Conservation (phyloP, 1,140 invertebrate genomes). For the Venturia canescens region DNA sequence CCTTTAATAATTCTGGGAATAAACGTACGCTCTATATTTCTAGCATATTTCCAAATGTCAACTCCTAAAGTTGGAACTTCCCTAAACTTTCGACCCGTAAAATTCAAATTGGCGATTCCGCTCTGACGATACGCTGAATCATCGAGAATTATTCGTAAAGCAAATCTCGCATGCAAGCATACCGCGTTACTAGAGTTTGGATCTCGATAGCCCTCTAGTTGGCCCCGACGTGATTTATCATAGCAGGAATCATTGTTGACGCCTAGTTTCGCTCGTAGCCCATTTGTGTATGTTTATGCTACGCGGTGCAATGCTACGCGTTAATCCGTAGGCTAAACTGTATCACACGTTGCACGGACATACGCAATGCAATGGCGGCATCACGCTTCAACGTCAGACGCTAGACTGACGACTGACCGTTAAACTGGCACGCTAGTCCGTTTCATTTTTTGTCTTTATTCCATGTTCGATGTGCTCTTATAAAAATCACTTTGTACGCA, state of each 20-base stretch:
- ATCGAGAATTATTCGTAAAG: neutral
- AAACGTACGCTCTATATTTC: no score
- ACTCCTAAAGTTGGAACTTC: no score
- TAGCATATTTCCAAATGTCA: no score
- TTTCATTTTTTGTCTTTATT: neutral
- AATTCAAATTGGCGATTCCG: neutral
- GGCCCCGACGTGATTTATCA: conserved; percentile 26
- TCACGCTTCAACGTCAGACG: conserved; percentile 19
- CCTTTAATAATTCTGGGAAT: no score
- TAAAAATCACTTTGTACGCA: conserved; percentile 14
- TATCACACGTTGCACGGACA: neutral
- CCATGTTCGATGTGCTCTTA: neutral
- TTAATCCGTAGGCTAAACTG: neutral
- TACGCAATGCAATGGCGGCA: neutral
- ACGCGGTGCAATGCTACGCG: neutral
- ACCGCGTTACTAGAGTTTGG: neutral
- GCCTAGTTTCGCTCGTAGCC: conserved; percentile 32
- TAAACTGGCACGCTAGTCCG: conserved; percentile 9
- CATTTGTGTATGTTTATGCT: neutral
- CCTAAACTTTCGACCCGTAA: no score
- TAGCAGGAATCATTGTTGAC: conserved; percentile 32
- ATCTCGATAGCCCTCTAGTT: neutral
- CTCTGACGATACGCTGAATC: neutral
- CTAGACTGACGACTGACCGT: conserved; percentile 14
- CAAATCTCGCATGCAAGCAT: neutral